Evolutionary conservation across 2,888 invertebrate genomes (phyloP), one percentile per base, ranked within the genome.

Genomic region (Leistus spinibarbis): DNA sequence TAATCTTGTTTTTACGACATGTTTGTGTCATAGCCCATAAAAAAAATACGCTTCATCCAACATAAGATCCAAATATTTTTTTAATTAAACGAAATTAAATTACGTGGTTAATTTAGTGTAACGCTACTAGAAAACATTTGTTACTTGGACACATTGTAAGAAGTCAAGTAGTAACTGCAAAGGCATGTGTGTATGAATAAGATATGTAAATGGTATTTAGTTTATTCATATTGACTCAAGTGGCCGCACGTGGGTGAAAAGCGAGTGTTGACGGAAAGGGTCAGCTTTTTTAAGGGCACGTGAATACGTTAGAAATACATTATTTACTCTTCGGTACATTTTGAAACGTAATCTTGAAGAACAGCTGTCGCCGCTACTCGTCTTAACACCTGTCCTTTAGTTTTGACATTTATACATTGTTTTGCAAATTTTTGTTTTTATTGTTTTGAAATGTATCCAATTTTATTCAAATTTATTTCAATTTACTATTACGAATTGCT

Each of bases 121-220:
- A 23, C 64, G 64, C 64, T 64, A 64, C 64, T 64, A 64, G 24
- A 64, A 64, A 7, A 22, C 22, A 64, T 64, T 64, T 64, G 64
- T 27, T 20, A 3, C 20, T 20, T 13, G 17, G 20, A 57, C 57
- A 19, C 17, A 57, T 20, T 57, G 20, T 19, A n/a, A n/a, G n/a
- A 57, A 57, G 20, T 20, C 24, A n/a, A 23, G 23, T 24, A 24
- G 64, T 64, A 23, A 1, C 16, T n/a, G 17, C 60, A 20, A 20
- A 3, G 22, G 2, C n/a, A 60, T 60, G 7, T 60, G 22, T 60
- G 22, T 16, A 57, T 57, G 57, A 57, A 19, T 22, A 60, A 60
- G 60, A 60, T 17, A 60, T 60, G 60, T 22, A 60, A 60, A 60
- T 60, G 40, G 40, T 40, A 2, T 40, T 40, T 10, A 40, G 7